Evolutionary conservation across 2,113 vertebrate genomes (phyloP).

Genomic region (Trematomus loennbergii): DNA sequence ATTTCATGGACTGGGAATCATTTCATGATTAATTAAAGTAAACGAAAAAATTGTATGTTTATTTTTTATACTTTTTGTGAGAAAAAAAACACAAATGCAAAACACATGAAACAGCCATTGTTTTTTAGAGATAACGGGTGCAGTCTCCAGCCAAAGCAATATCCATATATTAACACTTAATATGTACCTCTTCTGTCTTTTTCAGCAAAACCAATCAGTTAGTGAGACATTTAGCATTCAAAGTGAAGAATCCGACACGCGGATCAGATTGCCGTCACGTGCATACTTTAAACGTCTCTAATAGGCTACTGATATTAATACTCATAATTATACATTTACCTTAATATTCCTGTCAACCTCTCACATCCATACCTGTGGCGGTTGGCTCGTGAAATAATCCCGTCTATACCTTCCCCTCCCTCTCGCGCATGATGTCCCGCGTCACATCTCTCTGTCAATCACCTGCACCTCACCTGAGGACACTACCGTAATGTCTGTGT

Average conservation of each 20-base stretch:
- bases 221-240: neutral
- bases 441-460: conserved; percentile 33
- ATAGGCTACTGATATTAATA: neutral
- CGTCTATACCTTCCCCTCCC: neutral
- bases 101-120: no score
- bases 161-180: neutral
- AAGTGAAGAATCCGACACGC: neutral
- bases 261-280: neutral
- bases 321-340: conserved; percentile 10
- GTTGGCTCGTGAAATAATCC: conserved; percentile 19
- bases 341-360: conserved; percentile 10
- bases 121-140: no score
- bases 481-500: conserved; percentile 41
- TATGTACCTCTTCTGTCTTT: neutral
- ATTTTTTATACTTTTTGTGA: no score
- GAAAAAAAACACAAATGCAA: no score
- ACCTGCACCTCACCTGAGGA: conserved; percentile 25
- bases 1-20: no score
- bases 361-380: conserved; percentile 26
- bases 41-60: no score
- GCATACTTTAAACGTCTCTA: neutral
- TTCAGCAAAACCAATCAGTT: neutral
- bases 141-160: no score
- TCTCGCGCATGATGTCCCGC: conserved; percentile 4
- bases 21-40: no score